These are phyloP conservation scores for Chionodraco myersi DNA, from an alignment of 2,113 vertebrate species.

Conservation along the genomic window DNA sequence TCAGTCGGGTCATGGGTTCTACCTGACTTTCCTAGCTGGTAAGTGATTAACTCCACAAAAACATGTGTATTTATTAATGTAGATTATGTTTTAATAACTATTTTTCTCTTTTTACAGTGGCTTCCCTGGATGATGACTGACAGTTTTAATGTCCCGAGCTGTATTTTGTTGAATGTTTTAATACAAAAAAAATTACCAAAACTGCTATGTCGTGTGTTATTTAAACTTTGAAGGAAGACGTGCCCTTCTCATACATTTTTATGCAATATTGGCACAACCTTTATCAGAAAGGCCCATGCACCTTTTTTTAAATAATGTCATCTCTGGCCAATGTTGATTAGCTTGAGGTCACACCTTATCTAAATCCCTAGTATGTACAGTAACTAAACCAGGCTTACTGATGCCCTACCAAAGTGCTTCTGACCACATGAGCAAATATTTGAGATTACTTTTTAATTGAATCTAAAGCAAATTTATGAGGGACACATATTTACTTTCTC, in stretches of 20 bases:
- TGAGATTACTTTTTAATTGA: slow-evolving; percentile 13
- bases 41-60: background rate
- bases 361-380: slow-evolving; percentile 23
- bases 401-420: slow-evolving; percentile 29
- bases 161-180: slow-evolving; percentile 3
- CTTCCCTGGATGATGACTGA: slow-evolving; percentile 29
- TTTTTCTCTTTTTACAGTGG: slow-evolving; percentile 31
- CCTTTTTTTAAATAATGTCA: slow-evolving; percentile 17
- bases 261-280: background rate
- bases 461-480: slow-evolving; percentile 33
- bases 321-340: slow-evolving; percentile 5
- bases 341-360: slow-evolving; percentile 34
- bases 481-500: slow-evolving; percentile 44
- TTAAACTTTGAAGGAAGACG: background rate
- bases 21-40: slow-evolving; percentile 33
- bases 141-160: background rate
- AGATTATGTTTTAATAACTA: too few species aligned
- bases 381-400: slow-evolving; percentile 3
- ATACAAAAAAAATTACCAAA: slow-evolving; percentile 3
- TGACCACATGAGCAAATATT: slow-evolving; percentile 48
- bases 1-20: slow-evolving; percentile 36
- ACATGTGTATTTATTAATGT: background rate
- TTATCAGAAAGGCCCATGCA: slow-evolving; percentile 2
- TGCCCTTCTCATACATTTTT: background rate
- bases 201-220: background rate